These are phyloP conservation scores for Mormyrops boulengeri DNA, from an alignment of 2,797 vertebrate genomes.

Conservation along the genomic window DNA sequence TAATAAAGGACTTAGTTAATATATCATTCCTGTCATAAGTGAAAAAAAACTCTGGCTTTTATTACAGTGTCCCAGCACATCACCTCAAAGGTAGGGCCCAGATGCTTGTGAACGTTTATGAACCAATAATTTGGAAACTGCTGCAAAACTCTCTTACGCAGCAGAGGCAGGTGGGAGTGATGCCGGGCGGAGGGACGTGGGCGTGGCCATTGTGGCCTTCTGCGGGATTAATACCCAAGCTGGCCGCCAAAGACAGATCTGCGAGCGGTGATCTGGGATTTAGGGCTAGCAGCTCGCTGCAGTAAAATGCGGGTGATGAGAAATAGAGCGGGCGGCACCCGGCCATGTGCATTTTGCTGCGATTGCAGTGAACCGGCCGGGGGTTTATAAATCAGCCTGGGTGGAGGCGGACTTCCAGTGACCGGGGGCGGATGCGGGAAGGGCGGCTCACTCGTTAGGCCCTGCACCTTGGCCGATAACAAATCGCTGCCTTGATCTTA, in stretches of 20 bases:
- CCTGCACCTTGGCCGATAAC: constrained; percentile 27
- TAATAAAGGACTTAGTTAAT: not conserved
- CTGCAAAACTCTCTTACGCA: not conserved
- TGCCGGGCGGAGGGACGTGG: not conserved
- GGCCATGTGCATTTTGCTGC: constrained; percentile 28
- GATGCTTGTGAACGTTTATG: not conserved
- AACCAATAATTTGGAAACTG: not conserved
- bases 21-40: not conserved
- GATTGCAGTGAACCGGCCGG: constrained; percentile 31
- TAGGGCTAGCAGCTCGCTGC: constrained; percentile 23
- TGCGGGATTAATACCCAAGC: constrained; percentile 28
- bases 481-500: constrained; percentile 1
- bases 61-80: not conserved
- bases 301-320: constrained; percentile 20
- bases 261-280: constrained; percentile 27
- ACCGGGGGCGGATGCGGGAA: not conserved
- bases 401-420: not conserved
- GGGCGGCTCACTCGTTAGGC: constrained; percentile 21
- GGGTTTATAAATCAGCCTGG: constrained; percentile 35
- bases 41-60: not conserved
- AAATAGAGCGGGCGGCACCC: constrained; percentile 29
- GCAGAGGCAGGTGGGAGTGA: not conserved
- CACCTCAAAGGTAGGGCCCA: not conserved
- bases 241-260: constrained; percentile 19
- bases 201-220: not conserved